These are phyloP conservation scores for Alosa alosa DNA, from an alignment of 2,113 vertebrate species.

Conservation along the genomic window DNA sequence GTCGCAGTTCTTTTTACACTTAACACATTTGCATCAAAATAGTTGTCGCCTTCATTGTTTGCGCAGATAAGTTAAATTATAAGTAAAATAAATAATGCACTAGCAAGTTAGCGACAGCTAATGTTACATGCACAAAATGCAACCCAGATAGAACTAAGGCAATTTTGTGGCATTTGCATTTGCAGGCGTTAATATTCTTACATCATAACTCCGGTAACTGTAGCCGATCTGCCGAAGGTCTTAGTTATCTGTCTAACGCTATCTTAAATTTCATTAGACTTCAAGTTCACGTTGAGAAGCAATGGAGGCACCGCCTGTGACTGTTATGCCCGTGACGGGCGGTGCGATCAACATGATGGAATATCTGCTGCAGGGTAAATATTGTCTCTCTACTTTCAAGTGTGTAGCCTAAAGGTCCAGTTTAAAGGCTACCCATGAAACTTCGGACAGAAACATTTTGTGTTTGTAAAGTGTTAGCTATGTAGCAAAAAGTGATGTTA, in stretches of 20 bases:
- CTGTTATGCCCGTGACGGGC: conserved; percentile 89
- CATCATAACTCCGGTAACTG: too few relatives aligned
- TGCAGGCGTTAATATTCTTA: too few relatives aligned
- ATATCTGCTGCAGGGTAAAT: conserved; percentile 87
- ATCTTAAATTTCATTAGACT: neutral
- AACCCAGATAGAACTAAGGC: too few relatives aligned
- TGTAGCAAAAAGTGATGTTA: neutral
- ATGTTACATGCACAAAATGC: too few relatives aligned
- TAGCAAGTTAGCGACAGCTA: too few relatives aligned
- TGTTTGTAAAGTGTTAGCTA: neutral
- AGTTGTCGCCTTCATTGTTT: too few relatives aligned
- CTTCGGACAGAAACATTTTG: neutral
- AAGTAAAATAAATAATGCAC: too few relatives aligned
- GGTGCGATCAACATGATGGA: conserved; percentile 97
- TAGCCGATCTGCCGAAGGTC: too few relatives aligned
- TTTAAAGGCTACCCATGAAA: too few relatives aligned
- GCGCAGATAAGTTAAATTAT: too few relatives aligned
- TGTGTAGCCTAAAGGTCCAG: too few relatives aligned
- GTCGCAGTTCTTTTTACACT: neutral
- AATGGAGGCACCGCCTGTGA: conserved; percentile 92
- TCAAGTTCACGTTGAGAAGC: neutral
- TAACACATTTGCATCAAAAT: neutral
- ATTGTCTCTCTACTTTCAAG: neutral
- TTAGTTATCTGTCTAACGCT: neutral
- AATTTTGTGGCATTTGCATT: too few relatives aligned